These are phyloP conservation scores for Arctia plantaginis DNA, from an alignment of 2,888 invertebrate genomes.

Conservation along the genomic window DNA sequence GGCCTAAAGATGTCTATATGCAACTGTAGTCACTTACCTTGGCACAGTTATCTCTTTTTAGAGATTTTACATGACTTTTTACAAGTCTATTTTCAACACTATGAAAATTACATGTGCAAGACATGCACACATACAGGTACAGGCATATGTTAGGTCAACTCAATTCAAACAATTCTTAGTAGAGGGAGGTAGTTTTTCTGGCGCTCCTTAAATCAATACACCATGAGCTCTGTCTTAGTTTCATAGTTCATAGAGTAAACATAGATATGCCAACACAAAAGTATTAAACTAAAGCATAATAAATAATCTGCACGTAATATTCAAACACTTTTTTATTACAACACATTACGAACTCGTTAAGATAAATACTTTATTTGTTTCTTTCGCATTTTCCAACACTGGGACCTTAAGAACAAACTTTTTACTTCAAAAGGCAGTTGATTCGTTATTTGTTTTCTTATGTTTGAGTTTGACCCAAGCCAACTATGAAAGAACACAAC, in stretches of 20 bases:
- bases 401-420: conserved; percentile 35
- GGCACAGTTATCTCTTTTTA: too few relatives aligned
- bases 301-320: not conserved
- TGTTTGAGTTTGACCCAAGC: conserved; percentile 41
- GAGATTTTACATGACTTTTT: too few relatives aligned
- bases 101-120: not conserved
- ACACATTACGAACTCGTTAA: not conserved
- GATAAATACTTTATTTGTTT: conserved; percentile 13
- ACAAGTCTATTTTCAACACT: not conserved
- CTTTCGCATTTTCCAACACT: conserved; percentile 6
- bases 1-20: not conserved
- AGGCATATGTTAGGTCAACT: not conserved
- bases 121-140: not conserved
- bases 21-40: not conserved
- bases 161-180: not conserved
- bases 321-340: not conserved
- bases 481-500: conserved; percentile 32
- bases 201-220: not conserved
- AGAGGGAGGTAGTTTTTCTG: not conserved
- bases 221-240: not conserved
- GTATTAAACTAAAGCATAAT: not conserved
- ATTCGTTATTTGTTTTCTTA: conserved; percentile 50
- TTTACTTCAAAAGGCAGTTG: conserved; percentile 41
- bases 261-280: not conserved
- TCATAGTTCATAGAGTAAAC: not conserved